phyloP scores from a whole-genome alignment of 2,888 invertebrate genomes.

The Polylopha cassiicola region DNA sequence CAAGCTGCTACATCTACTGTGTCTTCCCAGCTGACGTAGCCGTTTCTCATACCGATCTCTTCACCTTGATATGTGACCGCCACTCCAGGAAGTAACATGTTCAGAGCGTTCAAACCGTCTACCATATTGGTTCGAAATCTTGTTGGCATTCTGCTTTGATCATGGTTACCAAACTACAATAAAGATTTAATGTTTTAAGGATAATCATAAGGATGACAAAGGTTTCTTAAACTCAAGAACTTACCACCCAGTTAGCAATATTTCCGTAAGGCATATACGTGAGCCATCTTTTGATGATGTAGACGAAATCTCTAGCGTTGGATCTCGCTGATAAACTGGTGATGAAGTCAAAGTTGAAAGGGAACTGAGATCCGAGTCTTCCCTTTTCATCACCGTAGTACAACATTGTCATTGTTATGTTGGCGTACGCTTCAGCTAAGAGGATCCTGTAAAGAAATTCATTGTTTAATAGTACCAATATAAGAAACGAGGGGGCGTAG shows the following conservation, averaged over 20 bases:
- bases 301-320: constrained; percentile 66
- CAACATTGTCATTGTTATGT: constrained; percentile 72
- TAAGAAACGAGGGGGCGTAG: no score
- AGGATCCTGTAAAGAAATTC: constrained; percentile 57
- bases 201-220: background rate
- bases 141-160: constrained; percentile 79
- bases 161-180: constrained; percentile 83
- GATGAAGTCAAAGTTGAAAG: constrained; percentile 82
- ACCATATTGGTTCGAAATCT: constrained; percentile 80
- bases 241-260: constrained; percentile 82
- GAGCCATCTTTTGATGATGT: constrained; percentile 76
- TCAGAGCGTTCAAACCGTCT: constrained; percentile 83
- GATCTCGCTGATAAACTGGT: constrained; percentile 61
- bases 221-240: no score
- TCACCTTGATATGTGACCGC: constrained; percentile 90
- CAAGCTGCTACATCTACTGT: constrained; percentile 77
- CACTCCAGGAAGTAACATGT: constrained; percentile 84
- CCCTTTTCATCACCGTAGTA: constrained; percentile 76
- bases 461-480: background rate
- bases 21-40: constrained; percentile 74
- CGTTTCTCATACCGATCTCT: constrained; percentile 85
- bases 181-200: background rate
- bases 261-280: constrained; percentile 75
- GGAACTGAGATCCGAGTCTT: constrained; percentile 75
- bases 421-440: constrained; percentile 79